These are phyloP conservation scores for Agriopis marginaria DNA, from an alignment of 2,888 invertebrate species.

Conservation along the genomic window DNA sequence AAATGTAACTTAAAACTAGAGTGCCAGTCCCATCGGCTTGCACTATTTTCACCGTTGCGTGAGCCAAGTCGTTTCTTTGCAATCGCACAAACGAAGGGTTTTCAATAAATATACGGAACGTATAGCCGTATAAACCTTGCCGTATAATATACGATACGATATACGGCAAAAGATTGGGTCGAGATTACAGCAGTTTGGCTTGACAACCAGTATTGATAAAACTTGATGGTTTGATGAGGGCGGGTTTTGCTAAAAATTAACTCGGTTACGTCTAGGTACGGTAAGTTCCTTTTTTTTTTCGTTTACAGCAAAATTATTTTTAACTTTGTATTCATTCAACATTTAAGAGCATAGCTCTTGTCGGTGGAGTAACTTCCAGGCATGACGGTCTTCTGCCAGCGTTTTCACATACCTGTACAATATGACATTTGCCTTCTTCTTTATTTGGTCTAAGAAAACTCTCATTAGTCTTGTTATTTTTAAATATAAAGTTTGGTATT, in stretches of 20 bases:
- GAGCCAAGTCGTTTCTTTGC: slow-evolving; percentile 82
- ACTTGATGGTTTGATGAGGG: slow-evolving; percentile 47
- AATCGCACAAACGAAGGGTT: slow-evolving; percentile 81
- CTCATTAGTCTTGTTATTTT: no score
- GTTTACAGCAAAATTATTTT: no score
- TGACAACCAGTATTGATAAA: slow-evolving; percentile 73
- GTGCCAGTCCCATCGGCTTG: slow-evolving; percentile 56
- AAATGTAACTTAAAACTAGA: neutral
- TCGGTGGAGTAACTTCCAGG: no score
- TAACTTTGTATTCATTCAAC: no score
- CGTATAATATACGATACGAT: slow-evolving; percentile 4
- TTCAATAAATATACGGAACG: slow-evolving; percentile 79
- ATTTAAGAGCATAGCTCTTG: no score
- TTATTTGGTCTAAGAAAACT: no score
- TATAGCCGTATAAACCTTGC: slow-evolving; percentile 28
- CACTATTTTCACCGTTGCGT: slow-evolving; percentile 73
- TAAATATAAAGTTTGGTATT: no score
- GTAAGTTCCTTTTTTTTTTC: no score
- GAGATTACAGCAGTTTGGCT: slow-evolving; percentile 69
- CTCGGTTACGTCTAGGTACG: no score
- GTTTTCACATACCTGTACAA: no score
- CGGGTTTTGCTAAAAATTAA: neutral
- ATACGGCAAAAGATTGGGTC: slow-evolving; percentile 58
- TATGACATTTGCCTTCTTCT: no score
- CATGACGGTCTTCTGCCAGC: no score